Evolutionary conservation across 2,888 invertebrate genomes (phyloP), one percentile per base, ranked within the genome.

Genomic region (Heteromyza rotundicornis): DNA sequence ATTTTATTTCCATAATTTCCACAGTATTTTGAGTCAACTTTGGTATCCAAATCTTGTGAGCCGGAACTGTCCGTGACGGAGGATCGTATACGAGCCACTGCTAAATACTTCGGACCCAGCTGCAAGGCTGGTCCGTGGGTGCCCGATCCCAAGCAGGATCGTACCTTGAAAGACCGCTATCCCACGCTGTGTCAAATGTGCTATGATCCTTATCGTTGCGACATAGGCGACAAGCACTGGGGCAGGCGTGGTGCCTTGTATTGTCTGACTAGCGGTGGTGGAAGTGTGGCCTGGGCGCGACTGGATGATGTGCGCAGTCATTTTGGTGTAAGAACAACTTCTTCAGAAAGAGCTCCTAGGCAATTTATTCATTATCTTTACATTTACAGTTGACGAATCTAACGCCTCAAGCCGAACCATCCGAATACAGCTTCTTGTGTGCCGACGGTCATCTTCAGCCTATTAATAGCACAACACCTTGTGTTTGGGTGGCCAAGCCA

Each of bases 41-140:
- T 92, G 36, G 88, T 95, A n/a, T 85, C 88, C 2, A 87, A 88
- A 61, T 86, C 87, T 0, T 95, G 95, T 73, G 89, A 92, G 71
- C 85, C 89, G 0, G 85, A 84, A 0, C 78, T 90, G 40, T 89
- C 91, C 0, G 78, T 91, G n/a, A 85, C 88, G 0, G 93, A 93
- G 81, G 92, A 95, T 77, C 87, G 90, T 36, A 86, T 96, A 17
- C 88, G 88, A 62, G 87, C 92, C 0, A 86, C 92, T 0, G 87
- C 92, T 0, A 84, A 86, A 52, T 94, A 88, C 84, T 96, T 96
- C 82, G 87, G 87, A 2, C 84, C 87, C 17, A 91, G 94, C 23
- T 97, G 96, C 79, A 92, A 93, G 68, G 92, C 96, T 0, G 96
- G 96, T 0, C 87, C 89, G 0, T 95, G 94, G 94, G 88, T 91